Base-by-base conservation (phyloP, 2,113 vertebrate genomes). In the Capreolus pygargus region DNA sequence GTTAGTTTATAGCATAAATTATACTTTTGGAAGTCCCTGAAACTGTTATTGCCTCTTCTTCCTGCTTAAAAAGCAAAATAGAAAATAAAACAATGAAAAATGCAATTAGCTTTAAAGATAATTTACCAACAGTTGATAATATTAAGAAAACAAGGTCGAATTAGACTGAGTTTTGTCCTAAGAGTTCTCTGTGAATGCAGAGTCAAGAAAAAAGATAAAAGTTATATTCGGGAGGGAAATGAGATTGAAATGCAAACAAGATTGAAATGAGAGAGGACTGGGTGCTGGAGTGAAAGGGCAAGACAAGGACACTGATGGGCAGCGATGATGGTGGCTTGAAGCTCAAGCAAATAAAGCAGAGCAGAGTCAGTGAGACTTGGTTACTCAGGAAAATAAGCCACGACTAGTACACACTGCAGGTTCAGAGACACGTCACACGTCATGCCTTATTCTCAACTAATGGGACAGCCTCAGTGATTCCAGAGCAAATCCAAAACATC, bases 11-110 rank as follows among this genome's bases (percentile, higher is more conserved):
- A 52, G 50, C 55, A 67, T 57, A n/a, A 64, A 64, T 57, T 86
- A 50, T n/a, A 74, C 30, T 84, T 70, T 67, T 50, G 39, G 50
- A 43, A 58, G 28, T 78, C 21, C 33, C n/a, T 91, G 12, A 2
- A 83, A 61, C 7, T 25, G 1, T 74, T 55, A 39, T 67, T 90
- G 55, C 54, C 57, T 74, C 21, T 36, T 89, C 86, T 91, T 94
- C 78, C n/a, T 94, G 55, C 55, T 94, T 94, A 94, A 88, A 94
- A 94, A 58, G 23, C 39, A 85, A 92, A 85, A 39, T 52, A 55
- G 61, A 97, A 83, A 88, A 92, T 47, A 94, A 86, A 93, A 39
- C 45, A 90, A 84, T 91, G 36, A 92, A 95, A 91, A 88, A 67
- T 60, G 21, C 17, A 81, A 61, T 70, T 91, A 36, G 50, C 4